Evolutionary conservation across 1,140 invertebrate species (phyloP), one percentile per base, ranked within the genome.

Genomic region (Stegodyphus dumicola): DNA sequence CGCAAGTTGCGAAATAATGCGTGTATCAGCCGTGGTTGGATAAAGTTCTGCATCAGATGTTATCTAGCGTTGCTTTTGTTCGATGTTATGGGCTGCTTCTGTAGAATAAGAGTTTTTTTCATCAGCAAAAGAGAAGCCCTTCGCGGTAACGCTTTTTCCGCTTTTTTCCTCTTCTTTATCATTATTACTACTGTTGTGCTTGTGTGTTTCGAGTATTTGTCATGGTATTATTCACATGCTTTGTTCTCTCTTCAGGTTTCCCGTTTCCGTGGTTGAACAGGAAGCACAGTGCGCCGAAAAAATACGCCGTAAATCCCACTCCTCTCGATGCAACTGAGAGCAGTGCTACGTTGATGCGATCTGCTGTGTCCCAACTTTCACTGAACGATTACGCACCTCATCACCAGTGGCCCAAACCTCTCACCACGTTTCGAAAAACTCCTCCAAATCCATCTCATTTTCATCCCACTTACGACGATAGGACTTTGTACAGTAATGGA

Each of bases 251-350:
- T 60, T 15, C 65, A 86, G 84, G 84, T 86, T 86, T 86, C 69
- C 77, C 76, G 69, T 78, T 86, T 86, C 84, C 77, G 84, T 78
- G 84, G 84, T 51, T 86, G 70, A 74, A 56, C 84, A 78, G 84
- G 84, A 86, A 86, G 70, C 77, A 86, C 52, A 86, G 64, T 17
- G 84, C 69, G 69, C 84, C 84, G 5, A 86, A 78, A 78, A 86
- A 86, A 67, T 86, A 86, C 54, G 76, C 81, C 56, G 81, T 85
- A 52, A 85, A 76, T 60, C 66, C 81, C 13, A 69, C 51, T 69
- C 80, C 69, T 7, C 49, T 66, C 11, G 80, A 75, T 66, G 54
- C 54, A 6, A 65, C 52, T 15, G 80, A 83, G 69, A 11, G 53
- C 18, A 54, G 69, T 51, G 74, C 80, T 11, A 75, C 70, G 18